A percentile compares a stretch with the other conserved stretches of the same genome.
These are phyloP conservation scores for Psittacus erithacus DNA, from an alignment of 2,113 vertebrate genomes.

Conservation along the genomic window DNA sequence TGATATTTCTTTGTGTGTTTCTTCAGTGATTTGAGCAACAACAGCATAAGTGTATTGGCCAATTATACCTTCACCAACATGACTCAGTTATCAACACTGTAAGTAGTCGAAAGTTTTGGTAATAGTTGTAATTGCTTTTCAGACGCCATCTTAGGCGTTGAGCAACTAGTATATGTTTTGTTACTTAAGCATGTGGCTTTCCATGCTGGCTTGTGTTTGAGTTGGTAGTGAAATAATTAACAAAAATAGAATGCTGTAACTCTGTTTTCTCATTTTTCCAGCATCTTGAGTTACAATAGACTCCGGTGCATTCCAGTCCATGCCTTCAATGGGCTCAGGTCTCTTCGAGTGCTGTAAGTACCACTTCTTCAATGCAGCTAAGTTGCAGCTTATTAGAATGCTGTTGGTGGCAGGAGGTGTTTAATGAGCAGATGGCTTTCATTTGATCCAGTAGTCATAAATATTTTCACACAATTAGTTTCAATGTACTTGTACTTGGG, in stretches of 20 bases:
- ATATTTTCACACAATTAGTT: not conserved
- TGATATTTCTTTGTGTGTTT: not conserved
- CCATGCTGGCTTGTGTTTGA: not conserved
- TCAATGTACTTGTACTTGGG: not conserved
- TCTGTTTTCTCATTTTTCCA: conserved; percentile 27
- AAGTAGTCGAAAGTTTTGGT: conserved; percentile 59
- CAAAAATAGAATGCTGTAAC: not conserved
- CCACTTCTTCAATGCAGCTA: not conserved
- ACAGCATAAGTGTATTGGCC: conserved; percentile 90
- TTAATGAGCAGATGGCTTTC: conserved; percentile 2
- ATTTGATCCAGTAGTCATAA: not conserved
- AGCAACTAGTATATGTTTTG: not conserved
- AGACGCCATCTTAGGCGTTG: not conserved
- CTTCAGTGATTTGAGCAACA: conserved; percentile 96
- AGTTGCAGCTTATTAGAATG: not conserved
- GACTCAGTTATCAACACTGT: conserved; percentile 90
- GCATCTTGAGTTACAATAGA: conserved; percentile 96
- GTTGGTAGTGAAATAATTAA: not conserved
- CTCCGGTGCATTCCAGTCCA: conserved; percentile 91
- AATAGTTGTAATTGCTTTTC: not conserved
- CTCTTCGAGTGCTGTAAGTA: conserved; percentile 94
- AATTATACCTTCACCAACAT: conserved; percentile 95
- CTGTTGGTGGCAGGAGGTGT: not conserved
- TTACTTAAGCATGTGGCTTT: not conserved
- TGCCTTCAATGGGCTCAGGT: conserved; percentile 89